These are phyloP conservation scores for Camelus dromedarius DNA, from an alignment of 2,113 vertebrate genomes.

Conservation along the genomic window DNA sequence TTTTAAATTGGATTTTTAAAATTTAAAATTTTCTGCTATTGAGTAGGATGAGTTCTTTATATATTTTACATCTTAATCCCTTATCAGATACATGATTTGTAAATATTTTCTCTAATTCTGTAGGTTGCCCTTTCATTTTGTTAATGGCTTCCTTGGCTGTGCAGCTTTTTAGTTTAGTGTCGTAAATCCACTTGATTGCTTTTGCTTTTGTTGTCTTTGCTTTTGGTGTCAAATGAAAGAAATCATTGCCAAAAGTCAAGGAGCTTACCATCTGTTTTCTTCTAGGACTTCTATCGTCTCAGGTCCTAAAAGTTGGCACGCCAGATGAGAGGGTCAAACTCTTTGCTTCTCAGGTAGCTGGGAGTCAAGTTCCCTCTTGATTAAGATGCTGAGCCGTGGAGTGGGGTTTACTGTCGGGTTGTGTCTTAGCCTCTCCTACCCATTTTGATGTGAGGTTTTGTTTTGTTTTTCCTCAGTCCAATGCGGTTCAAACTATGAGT, in stretches of 20 bases:
- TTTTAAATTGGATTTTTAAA: not conserved
- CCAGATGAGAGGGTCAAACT: not conserved
- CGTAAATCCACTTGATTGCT: too few relatives aligned
- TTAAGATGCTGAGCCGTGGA: not conserved
- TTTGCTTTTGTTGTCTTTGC: not conserved
- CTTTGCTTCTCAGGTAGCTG: not conserved
- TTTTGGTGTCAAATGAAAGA: not conserved
- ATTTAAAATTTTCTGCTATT: not conserved
- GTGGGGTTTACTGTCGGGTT: not conserved
- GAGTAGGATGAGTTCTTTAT: not conserved
- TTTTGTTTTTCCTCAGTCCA: not conserved
- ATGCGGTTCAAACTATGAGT: not conserved
- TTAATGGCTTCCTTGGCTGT: not conserved
- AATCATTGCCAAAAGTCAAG: not conserved
- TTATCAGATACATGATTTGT: not conserved
- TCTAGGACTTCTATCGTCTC: not conserved
- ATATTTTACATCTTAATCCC: not conserved
- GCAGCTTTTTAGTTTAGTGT: not conserved
- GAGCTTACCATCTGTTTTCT: not conserved
- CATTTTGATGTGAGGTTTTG: not conserved
- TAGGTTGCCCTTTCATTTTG: not conserved
- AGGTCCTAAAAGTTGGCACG: not conserved
- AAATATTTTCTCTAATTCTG: not conserved
- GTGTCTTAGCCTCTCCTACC: not conserved
- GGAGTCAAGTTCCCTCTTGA: too few relatives aligned